Evolutionary conservation across 2,888 invertebrate genomes (phyloP), one percentile per base, ranked within the genome.

Genomic region (Eulithis testata): DNA sequence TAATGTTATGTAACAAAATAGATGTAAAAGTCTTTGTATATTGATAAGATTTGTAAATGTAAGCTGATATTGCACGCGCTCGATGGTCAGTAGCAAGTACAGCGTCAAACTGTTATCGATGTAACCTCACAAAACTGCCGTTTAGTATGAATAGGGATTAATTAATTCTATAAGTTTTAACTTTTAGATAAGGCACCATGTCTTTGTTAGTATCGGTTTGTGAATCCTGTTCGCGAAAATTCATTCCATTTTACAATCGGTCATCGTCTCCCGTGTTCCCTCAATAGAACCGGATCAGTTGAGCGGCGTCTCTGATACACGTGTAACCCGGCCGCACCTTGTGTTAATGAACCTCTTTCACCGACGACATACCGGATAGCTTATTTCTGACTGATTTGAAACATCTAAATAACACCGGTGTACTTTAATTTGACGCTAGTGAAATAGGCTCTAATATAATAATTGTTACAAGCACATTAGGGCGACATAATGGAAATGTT

Each of bases 401-500:
- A 53, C n/a, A 44, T 31, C 12, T 12, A 27, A 9, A n/a, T 12
- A 40, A 53, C 8, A 45, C 9, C 8, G 40, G 40, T 49, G 36
- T 3, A 14, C 8, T 1, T 11, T 58, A 54, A 12, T 21, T 59
- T 64, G 54, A 45, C 64, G 61, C 37, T 53, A 60, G 64, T 69
- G 76, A 76, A 77, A 77, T 74, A 73, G 78, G 76, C 71, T 74
- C 69, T 73, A 76, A 72, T 72, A 79, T 77, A 78, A 80, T 77
- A 78, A 80, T 76, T 78, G 78, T 82, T 80, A 77, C 69, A 70
- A 66, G 73, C 77, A 76, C 75, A 71, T 72, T 70, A 73, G 77
- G 79, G 78, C 77, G 80, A 81, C 79, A 75, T 81, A 72, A 67
- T 71, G 65, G 76, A 75, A 82, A 82, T 77, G 83, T 88, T 88